Evolutionary conservation across 2,888 invertebrate species (phyloP).

Genomic region (Bugula neritina): DNA sequence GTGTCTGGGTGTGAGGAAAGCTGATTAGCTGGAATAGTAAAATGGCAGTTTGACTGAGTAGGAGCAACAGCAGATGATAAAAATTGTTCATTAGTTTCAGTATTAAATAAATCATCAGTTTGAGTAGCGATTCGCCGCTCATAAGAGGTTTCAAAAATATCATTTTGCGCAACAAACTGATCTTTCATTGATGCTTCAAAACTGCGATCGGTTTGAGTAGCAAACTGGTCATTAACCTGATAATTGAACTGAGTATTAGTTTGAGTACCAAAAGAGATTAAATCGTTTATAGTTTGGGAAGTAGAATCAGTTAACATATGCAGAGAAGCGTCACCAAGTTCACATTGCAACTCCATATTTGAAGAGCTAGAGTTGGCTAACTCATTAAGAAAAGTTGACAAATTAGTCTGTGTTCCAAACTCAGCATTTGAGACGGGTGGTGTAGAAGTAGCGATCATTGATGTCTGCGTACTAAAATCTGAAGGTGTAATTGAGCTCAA

Average conservation of each 20-base stretch:
- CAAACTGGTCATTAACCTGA: neutral
- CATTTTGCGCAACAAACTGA: too few species aligned
- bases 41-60: neutral
- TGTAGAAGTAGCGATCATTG: neutral
- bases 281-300: neutral
- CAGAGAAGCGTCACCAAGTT: conserved; percentile 3
- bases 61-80: neutral
- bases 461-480: conserved; percentile 3
- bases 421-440: neutral
- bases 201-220: neutral
- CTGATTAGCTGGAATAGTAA: too few species aligned
- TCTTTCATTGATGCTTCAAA: too few species aligned
- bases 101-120: too few species aligned
- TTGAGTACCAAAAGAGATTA: conserved; percentile 9
- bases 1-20: neutral
- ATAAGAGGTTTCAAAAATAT: too few species aligned
- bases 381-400: neutral
- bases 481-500: neutral
- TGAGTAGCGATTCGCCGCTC: neutral
- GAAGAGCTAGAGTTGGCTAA: neutral
- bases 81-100: neutral
- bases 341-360: conserved; percentile 14
- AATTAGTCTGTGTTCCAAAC: conserved; percentile 6
- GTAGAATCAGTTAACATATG: neutral
- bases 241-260: neutral